phyloP scores from a whole-genome alignment of 1,140 invertebrate genomes.

The honey bee (Apis mellifera) region Amel_HAv3.1 CM009931.2:27487501-27488000 shows the following conservation, averaged over 20 bases:
- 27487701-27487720: background rate
- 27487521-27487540: too few relatives aligned
- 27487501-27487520: background rate
- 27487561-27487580: background rate
- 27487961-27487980: background rate
- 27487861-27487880: conserved; percentile 54
- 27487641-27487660: background rate
- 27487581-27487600: background rate
- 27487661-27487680: background rate
- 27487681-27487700: conserved; percentile 57
- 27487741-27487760: conserved; percentile 20
- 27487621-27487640: background rate
- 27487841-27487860: conserved; percentile 62
- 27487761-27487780: background rate
- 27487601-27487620: background rate
- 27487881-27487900: conserved; percentile 20
- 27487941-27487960: background rate
- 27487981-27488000: conserved; percentile 38
- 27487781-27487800: background rate
- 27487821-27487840: conserved; percentile 66
- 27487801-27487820: conserved; percentile 53
- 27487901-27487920: conserved; percentile 7
- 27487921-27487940: conserved; percentile 17
- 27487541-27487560: background rate
- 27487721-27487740: conserved; percentile 30